A percentile compares a stretch with the other conserved stretches of the same genome.
These are phyloP conservation scores for Volucella inanis DNA, from an alignment of 2,888 invertebrate genomes.

Conservation along the genomic window DNA sequence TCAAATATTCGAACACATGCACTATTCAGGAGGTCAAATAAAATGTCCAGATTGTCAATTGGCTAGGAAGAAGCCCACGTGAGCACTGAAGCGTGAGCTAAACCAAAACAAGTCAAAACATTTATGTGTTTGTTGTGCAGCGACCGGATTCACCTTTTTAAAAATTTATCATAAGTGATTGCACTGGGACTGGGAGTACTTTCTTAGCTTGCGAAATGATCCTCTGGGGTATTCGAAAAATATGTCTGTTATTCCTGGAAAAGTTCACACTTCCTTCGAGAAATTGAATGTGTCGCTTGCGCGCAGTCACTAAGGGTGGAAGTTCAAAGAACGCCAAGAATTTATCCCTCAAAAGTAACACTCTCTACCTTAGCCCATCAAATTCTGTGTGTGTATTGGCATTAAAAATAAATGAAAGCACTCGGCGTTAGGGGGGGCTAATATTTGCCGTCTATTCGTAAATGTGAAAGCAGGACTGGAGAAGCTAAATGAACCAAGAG, in stretches of 20 bases:
- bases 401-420: constrained; percentile 71
- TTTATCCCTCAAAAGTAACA: neutral
- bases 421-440: constrained; percentile 37
- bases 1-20: constrained; percentile 30
- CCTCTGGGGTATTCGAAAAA: constrained; percentile 64
- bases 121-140: constrained; percentile 54
- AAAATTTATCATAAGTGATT: constrained; percentile 73
- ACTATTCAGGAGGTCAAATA: constrained; percentile 59
- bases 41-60: constrained; percentile 72
- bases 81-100: constrained; percentile 3
- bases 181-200: constrained; percentile 64
- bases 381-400: constrained; percentile 26
- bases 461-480: constrained; percentile 38
- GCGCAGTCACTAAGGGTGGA: constrained; percentile 10
- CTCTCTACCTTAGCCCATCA: neutral
- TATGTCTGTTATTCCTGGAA: constrained; percentile 49
- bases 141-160: constrained; percentile 66
- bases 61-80: constrained; percentile 26
- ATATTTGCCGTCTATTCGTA: constrained; percentile 34
- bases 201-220: constrained; percentile 38
- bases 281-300: constrained; percentile 46
- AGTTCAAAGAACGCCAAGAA: constrained; percentile 18
- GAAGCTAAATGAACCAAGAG: constrained; percentile 58
- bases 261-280: constrained; percentile 67
- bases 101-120: constrained; percentile 65